Conservation (phyloP, 1,140 invertebrate genomes). For the Ganaspis sp. region DNA sequence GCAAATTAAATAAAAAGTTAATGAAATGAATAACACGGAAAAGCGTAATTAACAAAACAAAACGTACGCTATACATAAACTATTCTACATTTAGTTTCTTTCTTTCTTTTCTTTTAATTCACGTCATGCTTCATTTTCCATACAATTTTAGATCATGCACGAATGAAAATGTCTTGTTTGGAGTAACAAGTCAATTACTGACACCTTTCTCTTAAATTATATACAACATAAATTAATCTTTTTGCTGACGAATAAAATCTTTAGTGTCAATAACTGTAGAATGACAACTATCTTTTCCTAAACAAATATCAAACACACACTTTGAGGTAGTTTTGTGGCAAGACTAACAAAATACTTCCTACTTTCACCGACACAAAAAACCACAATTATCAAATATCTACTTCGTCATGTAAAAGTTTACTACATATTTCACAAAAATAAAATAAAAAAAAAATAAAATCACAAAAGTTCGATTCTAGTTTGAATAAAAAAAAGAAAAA, state of each 20-base stretch:
- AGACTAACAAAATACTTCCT: not conserved
- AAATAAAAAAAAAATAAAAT: no score
- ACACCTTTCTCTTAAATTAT: not conserved
- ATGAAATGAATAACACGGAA: not conserved
- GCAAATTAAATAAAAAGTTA: not conserved
- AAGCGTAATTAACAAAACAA: not conserved
- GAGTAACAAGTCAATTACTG: not conserved
- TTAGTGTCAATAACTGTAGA: conserved; percentile 1
- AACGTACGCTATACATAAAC: not conserved
- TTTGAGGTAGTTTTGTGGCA: conserved; percentile 13
- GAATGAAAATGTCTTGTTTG: not conserved
- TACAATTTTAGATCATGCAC: not conserved
- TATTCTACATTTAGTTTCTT: not conserved
- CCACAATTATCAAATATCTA: not conserved
- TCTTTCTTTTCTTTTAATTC: not conserved
- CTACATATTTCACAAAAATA: not conserved
- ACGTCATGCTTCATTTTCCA: conserved; percentile 6
- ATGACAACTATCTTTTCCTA: conserved; percentile 1
- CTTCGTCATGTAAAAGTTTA: not conserved
- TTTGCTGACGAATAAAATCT: not conserved
- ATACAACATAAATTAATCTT: no score
- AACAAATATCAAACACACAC: conserved; percentile 17
- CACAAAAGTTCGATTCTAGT: no score
- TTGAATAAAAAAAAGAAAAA: no score
- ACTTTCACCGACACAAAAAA: not conserved